A percentile compares a stretch with the other conserved stretches of the same genome.
phyloP scores from a whole-genome alignment of 2,888 invertebrate species.

The Marronus borbonicus region DNA sequence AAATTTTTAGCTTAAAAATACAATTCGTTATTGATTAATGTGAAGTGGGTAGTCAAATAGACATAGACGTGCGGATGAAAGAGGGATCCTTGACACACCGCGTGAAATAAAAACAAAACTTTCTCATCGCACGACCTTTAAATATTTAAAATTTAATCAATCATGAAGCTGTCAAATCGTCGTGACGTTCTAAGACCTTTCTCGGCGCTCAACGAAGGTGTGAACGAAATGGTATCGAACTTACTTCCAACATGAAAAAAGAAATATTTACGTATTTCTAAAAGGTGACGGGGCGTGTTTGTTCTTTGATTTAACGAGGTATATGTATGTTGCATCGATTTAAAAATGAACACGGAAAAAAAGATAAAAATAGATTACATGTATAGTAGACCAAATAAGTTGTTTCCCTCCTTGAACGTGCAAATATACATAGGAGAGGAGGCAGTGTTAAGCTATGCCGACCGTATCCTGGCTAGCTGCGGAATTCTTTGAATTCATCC shows the following conservation, averaged over 20 bases:
- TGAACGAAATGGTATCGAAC: slow-evolving; percentile 2
- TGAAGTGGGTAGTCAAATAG: not conserved
- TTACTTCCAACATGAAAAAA: not conserved
- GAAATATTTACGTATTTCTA: slow-evolving; percentile 11
- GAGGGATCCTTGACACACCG: not conserved
- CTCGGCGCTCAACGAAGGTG: not conserved
- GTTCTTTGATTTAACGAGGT: not conserved
- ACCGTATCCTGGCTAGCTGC: too few relatives aligned
- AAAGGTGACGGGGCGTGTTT: not conserved
- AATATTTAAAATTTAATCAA: slow-evolving; percentile 37
- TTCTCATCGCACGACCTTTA: slow-evolving; percentile 13
- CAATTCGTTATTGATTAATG: too few relatives aligned
- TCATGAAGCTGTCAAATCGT: slow-evolving; percentile 13
- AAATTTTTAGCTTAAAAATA: too few relatives aligned
- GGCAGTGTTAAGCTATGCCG: too few relatives aligned
- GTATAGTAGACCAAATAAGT: not conserved
- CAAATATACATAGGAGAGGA: too few relatives aligned
- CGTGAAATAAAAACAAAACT: not conserved
- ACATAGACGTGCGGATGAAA: not conserved
- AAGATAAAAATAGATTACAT: not conserved
- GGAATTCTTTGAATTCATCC: too few relatives aligned
- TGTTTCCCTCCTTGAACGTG: too few relatives aligned
- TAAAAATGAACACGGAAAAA: too few relatives aligned
- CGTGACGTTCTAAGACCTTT: slow-evolving; percentile 11
- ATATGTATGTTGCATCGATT: too few relatives aligned